Base-by-base conservation (phyloP, 2,113 vertebrate genomes). In the Rhabdomys dilectus region DNA sequence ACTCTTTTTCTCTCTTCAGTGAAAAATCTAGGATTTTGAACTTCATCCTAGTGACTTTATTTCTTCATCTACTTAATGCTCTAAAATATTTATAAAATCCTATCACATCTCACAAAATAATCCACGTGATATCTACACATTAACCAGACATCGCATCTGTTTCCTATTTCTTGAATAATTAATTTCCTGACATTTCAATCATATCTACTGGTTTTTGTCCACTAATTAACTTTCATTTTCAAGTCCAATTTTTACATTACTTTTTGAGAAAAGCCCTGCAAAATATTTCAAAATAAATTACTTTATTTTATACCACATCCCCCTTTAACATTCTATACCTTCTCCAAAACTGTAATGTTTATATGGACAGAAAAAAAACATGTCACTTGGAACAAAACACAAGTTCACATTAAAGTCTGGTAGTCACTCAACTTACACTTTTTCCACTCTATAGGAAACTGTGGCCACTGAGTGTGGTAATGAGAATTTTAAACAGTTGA, bases 401-500 rank as follows among this genome's bases (percentile, higher is more conserved):
- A 90, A 90, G 48, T 81, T 81, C 3, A 31, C 48, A 19, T 81
- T 58, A 77, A 72, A 17, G 34, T 82, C 6, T 51, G 0, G 31
- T 68, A 8, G 48, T 91, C 22, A 64, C 45, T 93, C 31, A 76
- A 22, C 68, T 62, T 89, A 48, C 60, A 36, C 0, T 91, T 94
- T 66, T 89, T 10, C 4, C 11, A 36, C 13, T 64, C 53, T 76
- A 8, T 56, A 36, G 77, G 45, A 92, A 26, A 36, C 58, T 77
- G n/a, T 73, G 48, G 26, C 64, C n/a, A 91, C 36, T 75, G n/a
- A 95, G 70, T 76, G 48, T 88, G 19, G 7, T 62, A 60, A 94
- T 91, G 24, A 97, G 36, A 88, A 60, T 72, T 96, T 85, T 48
- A 91, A 75, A 88, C 17, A 64, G 62, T 60, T 87, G 22, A 5